Conservation (phyloP, 2,888 invertebrate species). For the Agrypnus murinus region DNA sequence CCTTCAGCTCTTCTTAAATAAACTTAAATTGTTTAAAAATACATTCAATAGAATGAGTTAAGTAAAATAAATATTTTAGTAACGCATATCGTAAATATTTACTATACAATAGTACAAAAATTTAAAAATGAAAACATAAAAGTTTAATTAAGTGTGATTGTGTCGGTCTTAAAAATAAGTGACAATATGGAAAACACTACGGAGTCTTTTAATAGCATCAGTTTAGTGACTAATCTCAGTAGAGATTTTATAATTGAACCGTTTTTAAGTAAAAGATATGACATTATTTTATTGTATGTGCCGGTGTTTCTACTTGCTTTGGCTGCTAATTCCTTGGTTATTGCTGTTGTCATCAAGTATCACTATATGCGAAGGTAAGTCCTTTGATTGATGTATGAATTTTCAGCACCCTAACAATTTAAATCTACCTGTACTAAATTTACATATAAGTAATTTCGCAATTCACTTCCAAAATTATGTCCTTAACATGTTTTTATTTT, state of each 20-base stretch:
- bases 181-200: constrained; percentile 28
- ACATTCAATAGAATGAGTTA: not conserved
- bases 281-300: constrained; percentile 78
- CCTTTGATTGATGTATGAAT: too few relatives aligned
- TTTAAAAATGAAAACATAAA: too few relatives aligned
- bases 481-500: too few relatives aligned
- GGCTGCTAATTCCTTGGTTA: constrained; percentile 78
- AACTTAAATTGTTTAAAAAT: constrained; percentile 3
- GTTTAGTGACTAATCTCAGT: constrained; percentile 30
- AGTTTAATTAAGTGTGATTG: not conserved
- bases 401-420: too few relatives aligned
- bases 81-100: not conserved
- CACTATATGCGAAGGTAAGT: constrained; percentile 81
- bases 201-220: not conserved
- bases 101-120: too few relatives aligned
- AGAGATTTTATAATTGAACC: constrained; percentile 32
- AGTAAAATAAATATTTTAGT: not conserved
- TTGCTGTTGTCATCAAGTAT: constrained; percentile 80
- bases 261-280: constrained; percentile 54
- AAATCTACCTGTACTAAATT: too few relatives aligned
- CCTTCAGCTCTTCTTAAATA: not conserved
- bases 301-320: constrained; percentile 78
- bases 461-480: too few relatives aligned
- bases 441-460: too few relatives aligned
- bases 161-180: not conserved